A percentile compares a stretch with the other conserved stretches of the same genome.
phyloP scores from a whole-genome alignment of 2,113 vertebrate genomes.

The Panthera tigris region DNA sequence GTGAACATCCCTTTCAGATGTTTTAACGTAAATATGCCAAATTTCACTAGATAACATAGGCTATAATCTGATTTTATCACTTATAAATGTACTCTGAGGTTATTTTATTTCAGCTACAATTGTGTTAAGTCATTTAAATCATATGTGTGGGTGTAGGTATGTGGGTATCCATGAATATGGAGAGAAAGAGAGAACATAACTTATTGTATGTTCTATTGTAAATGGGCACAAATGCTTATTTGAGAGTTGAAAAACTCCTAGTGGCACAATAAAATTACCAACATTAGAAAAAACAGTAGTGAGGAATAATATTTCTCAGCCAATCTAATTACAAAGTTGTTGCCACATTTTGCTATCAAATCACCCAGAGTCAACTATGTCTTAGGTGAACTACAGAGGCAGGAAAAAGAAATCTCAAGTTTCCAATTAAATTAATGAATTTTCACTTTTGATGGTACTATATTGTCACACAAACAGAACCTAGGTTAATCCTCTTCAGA shows the following conservation, averaged over 20 bases:
- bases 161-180: not conserved
- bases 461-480: not conserved
- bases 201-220: not conserved
- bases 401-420: not conserved
- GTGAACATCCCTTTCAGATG: not conserved
- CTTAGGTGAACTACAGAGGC: not conserved
- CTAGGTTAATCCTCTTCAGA: not conserved
- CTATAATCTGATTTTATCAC: not conserved
- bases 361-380: not conserved
- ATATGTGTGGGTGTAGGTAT: too few relatives aligned
- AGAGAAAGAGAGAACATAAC: not conserved
- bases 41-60: not conserved
- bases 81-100: not conserved
- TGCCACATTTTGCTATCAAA: not conserved
- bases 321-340: not conserved
- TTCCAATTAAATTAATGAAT: not conserved
- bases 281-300: not conserved
- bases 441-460: not conserved
- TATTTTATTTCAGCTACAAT: constrained; percentile 32
- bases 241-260: not conserved
- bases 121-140: not conserved
- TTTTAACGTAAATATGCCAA: not conserved
- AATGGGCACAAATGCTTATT: not conserved
- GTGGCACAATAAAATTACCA: not conserved
- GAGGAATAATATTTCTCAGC: not conserved